Conservation (phyloP, 2,797 vertebrate genomes). For the Sphenopsis melanotis region DNA sequence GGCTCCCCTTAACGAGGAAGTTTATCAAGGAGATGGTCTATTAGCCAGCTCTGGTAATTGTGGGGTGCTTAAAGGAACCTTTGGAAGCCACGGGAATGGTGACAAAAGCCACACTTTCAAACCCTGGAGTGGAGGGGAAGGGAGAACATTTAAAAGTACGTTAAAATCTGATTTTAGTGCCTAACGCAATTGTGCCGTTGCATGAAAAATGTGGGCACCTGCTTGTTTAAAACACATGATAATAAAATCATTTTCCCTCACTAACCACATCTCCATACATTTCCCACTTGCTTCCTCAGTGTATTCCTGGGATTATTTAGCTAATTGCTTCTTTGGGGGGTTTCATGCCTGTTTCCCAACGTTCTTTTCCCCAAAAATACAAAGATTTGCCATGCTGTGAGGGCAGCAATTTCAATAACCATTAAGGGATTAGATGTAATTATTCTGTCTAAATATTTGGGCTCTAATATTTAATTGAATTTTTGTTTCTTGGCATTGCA, state of each 20-base stretch:
- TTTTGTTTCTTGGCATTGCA: not conserved
- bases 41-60: conserved; percentile 70
- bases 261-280: not conserved
- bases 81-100: not conserved
- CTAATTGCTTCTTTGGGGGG: conserved; percentile 32
- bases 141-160: conserved; percentile 43
- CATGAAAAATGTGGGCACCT: not conserved
- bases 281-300: not conserved
- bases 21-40: conserved; percentile 64
- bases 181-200: not conserved
- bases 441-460: not conserved
- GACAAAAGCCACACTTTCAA: not conserved
- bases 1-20: conserved; percentile 64
- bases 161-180: conserved; percentile 54
- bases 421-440: not conserved
- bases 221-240: not conserved
- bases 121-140: not conserved
- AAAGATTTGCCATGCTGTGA: not conserved
- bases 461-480: not conserved
- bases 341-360: conserved; percentile 1
- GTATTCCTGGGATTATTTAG: not conserved
- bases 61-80: not conserved
- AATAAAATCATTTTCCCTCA: not conserved
- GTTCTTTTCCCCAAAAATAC: not conserved
- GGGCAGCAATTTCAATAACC: not conserved